Conservation (phyloP, 2,888 invertebrate genomes). For the Drosophila testacea region DNA sequence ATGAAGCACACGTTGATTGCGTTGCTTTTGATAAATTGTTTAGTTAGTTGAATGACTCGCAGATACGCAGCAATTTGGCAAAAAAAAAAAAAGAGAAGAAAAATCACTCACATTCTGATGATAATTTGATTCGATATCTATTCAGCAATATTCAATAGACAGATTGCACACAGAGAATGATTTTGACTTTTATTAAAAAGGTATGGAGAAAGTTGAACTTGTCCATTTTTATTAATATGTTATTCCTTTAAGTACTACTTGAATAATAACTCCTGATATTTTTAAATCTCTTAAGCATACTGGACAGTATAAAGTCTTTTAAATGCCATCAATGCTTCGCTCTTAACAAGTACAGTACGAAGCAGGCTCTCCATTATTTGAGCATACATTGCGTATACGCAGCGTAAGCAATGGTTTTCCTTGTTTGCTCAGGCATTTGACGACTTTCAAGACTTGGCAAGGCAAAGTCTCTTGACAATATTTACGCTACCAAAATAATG, state of each 20-base stretch:
- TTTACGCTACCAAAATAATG: slow-evolving; percentile 65
- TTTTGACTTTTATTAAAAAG: not conserved
- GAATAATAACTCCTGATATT: not conserved
- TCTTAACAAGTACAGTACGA: not conserved
- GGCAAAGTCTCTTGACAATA: slow-evolving; percentile 60
- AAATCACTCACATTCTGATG: slow-evolving; percentile 1
- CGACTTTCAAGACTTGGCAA: slow-evolving; percentile 20
- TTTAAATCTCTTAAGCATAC: not conserved
- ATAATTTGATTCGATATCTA: slow-evolving; percentile 23
- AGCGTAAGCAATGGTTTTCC: slow-evolving; percentile 28
- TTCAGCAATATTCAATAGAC: not conserved
- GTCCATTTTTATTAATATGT: not conserved
- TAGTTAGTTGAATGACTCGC: slow-evolving; percentile 40
- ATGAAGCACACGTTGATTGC: slow-evolving; percentile 34
- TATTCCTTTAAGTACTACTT: not conserved
- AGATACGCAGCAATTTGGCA: slow-evolving; percentile 17
- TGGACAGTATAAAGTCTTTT: not conserved
- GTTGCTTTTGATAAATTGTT: slow-evolving; percentile 44
- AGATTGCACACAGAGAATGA: slow-evolving; percentile 3
- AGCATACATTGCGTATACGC: slow-evolving; percentile 40
- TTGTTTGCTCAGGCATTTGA: slow-evolving; percentile 41
- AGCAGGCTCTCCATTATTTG: slow-evolving; percentile 25
- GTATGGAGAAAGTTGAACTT: not conserved
- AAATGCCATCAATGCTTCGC: slow-evolving; percentile 1
- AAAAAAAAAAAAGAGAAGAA: not conserved